Evolutionary conservation across 2,113 vertebrate species (phyloP).

Genomic region (Cryptoleucopteryx plumbea): DNA sequence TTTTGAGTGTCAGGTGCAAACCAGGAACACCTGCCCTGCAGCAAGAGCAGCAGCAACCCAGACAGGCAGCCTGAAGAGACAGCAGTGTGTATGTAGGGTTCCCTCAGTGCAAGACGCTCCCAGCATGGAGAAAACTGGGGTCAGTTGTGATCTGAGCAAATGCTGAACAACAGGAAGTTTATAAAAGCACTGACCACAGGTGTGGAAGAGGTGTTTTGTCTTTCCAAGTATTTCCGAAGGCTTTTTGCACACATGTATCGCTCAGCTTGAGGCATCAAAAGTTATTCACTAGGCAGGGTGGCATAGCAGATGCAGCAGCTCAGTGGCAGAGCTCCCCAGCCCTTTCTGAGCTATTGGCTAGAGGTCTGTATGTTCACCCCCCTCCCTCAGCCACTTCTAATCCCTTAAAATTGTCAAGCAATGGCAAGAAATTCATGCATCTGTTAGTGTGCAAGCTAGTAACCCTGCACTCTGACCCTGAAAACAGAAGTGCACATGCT

Average conservation of each 20-base stretch:
- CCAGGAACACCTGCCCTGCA: not conserved
- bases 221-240: not conserved
- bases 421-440: not conserved
- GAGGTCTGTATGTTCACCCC: not conserved
- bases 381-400: not conserved
- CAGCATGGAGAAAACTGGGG: not conserved
- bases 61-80: not conserved
- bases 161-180: not conserved
- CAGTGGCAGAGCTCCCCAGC: not conserved
- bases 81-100: fast-evolving
- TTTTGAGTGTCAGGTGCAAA: not conserved
- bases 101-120: not conserved
- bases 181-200: not conserved
- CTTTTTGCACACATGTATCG: not conserved
- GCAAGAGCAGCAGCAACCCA: not conserved
- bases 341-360: not conserved
- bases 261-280: not conserved
- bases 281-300: not conserved
- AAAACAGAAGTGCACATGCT: fast-evolving
- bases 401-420: not conserved
- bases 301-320: not conserved
- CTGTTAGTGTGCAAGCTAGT: not conserved
- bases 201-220: not conserved
- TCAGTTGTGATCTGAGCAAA: not conserved
- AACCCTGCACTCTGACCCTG: not conserved